Percentiles rank a stretch among this genome's conserved stretches.
These are phyloP conservation scores for Ifrita kowaldi DNA, from an alignment of 2,113 vertebrate species.

Conservation along the genomic window DNA sequence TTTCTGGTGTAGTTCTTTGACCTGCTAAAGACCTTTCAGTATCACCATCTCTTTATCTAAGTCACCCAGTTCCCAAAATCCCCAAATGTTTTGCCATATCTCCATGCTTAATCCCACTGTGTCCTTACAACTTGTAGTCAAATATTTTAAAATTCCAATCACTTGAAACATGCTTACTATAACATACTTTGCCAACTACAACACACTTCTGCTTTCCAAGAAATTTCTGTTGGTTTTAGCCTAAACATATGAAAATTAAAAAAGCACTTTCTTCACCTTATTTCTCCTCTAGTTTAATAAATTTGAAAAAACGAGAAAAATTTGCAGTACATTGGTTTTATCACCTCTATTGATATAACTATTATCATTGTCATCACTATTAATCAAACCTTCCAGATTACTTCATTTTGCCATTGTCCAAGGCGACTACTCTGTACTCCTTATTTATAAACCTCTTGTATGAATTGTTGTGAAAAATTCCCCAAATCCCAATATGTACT, in stretches of 20 bases:
- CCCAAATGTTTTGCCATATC: background rate
- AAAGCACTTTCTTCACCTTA: background rate
- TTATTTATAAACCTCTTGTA: background rate
- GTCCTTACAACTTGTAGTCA: background rate
- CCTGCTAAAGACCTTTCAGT: background rate
- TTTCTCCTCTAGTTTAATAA: background rate
- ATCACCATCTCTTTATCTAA: background rate
- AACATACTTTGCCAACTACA: background rate
- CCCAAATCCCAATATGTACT: background rate
- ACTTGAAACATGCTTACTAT: background rate
- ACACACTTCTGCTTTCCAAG: background rate
- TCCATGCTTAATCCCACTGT: background rate
- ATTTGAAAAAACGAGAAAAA: background rate
- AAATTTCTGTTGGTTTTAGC: background rate
- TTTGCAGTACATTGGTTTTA: background rate
- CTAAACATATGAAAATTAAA: background rate
- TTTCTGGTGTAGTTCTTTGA: background rate
- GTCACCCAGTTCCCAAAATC: background rate
- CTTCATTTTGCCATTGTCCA: background rate
- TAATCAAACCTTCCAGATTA: background rate
- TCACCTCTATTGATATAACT: background rate
- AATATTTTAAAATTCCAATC: background rate
- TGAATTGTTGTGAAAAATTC: background rate
- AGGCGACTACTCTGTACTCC: background rate
- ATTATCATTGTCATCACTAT: background rate